Percentiles rank a stretch among this genome's conserved stretches.
phyloP scores from a whole-genome alignment of 2,888 invertebrate genomes.

The Orthosia gracilis region DNA sequence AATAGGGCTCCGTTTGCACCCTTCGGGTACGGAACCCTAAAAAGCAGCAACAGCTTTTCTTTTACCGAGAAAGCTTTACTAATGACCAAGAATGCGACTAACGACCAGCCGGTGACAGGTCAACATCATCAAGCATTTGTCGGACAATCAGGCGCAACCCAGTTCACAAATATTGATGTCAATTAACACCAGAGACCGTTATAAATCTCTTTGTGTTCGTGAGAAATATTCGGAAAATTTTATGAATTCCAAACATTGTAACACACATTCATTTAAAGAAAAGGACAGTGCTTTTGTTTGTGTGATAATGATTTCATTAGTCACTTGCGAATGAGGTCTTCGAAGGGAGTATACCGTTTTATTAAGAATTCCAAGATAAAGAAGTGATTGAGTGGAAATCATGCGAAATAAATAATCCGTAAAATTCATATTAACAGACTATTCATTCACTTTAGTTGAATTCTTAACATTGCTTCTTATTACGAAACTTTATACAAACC shows the following conservation, averaged over 20 bases:
- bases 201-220: slow-evolving; percentile 38
- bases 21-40: too few relatives aligned
- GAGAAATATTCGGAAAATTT: slow-evolving; percentile 21
- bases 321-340: not conserved
- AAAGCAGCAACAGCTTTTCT: not conserved
- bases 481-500: slow-evolving; percentile 20
- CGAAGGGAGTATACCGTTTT: not conserved
- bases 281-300: not conserved
- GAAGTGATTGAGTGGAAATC: not conserved
- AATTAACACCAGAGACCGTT: slow-evolving; percentile 67
- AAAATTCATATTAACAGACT: not conserved
- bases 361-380: not conserved
- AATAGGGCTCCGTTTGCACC: too few relatives aligned
- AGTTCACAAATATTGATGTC: slow-evolving; percentile 69
- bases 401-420: not conserved
- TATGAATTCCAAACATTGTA: slow-evolving; percentile 5
- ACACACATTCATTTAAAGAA: slow-evolving; percentile 9
- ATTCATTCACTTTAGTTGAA: not conserved
- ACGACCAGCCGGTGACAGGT: slow-evolving; percentile 14
- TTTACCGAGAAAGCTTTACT: not conserved
- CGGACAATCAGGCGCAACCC: slow-evolving; percentile 43
- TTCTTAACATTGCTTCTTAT: slow-evolving; percentile 1
- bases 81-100: not conserved
- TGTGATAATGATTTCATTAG: slow-evolving; percentile 1
- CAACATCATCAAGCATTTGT: slow-evolving; percentile 12